Evolutionary conservation across 2,113 vertebrate species (phyloP).

Genomic region (Mirounga angustirostris): DNA sequence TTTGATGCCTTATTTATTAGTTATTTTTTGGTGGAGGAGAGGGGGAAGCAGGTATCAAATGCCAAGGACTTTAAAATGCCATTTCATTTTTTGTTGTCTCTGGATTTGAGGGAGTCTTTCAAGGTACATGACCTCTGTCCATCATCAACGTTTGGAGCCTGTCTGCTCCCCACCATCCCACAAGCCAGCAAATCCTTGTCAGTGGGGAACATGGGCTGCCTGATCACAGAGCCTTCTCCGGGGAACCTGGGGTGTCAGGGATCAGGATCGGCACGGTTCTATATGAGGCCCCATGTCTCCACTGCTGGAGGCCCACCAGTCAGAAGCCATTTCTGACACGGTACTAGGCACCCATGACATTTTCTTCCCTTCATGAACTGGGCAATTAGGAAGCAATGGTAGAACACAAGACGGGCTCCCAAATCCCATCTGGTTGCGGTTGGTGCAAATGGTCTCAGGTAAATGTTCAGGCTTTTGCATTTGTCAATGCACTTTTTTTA

Average conservation of each 20-base stretch:
- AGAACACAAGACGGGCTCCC: not conserved
- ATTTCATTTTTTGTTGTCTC: not conserved
- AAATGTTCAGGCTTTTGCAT: not conserved
- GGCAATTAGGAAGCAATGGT: not conserved
- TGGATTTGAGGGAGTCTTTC: not conserved
- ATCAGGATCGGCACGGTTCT: not conserved
- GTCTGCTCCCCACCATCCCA: no score
- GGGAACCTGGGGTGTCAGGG: not conserved
- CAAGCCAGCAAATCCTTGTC: not conserved
- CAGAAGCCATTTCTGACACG: not conserved
- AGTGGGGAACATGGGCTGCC: not conserved
- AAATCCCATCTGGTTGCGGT: rapidly evolving
- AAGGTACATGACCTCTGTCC: rapidly evolving
- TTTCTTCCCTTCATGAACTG: not conserved
- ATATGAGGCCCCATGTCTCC: rapidly evolving
- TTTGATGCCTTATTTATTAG: not conserved
- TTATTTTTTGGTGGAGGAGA: not conserved
- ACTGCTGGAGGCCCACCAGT: not conserved
- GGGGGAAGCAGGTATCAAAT: not conserved
- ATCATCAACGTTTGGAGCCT: not conserved
- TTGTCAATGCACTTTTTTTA: rapidly evolving
- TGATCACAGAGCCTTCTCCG: not conserved
- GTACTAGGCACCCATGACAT: not conserved
- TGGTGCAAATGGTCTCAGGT: not conserved
- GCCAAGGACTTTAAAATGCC: not conserved